Evolutionary conservation across 2,888 invertebrate species (phyloP).

Genomic region (Conistra vaccinii): DNA sequence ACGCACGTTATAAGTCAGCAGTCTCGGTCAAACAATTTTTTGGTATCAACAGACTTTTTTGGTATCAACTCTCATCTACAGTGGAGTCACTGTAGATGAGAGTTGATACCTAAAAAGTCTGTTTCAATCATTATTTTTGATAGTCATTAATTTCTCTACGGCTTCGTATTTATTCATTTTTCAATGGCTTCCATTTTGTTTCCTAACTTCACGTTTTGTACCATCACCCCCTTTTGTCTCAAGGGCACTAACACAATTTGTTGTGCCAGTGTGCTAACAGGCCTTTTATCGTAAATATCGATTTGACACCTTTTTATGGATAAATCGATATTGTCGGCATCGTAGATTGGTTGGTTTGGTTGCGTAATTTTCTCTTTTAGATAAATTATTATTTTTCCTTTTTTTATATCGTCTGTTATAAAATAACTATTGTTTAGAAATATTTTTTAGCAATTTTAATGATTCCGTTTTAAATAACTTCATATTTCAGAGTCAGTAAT

Average conservation of each 20-base stretch:
- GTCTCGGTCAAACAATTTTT: no score
- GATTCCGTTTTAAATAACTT: not conserved
- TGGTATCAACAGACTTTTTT: no score
- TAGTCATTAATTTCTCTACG: not conserved
- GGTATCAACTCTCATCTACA: no score
- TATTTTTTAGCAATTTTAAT: not conserved
- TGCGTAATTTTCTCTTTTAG: no score
- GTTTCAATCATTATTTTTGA: not conserved
- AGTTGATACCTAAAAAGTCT: not conserved
- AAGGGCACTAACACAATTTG: constrained; percentile 74
- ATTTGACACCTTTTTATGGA: constrained; percentile 53
- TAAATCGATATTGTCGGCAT: constrained; percentile 22
- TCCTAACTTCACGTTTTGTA: constrained; percentile 43
- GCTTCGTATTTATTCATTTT: not conserved
- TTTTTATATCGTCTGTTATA: not conserved
- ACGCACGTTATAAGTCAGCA: no score
- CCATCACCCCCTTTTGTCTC: constrained; percentile 57
- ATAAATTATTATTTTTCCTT: no score
- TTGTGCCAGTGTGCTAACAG: constrained; percentile 76
- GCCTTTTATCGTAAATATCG: constrained; percentile 55
- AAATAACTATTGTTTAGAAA: not conserved
- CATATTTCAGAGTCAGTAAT: not conserved
- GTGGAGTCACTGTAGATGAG: not conserved
- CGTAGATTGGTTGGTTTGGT: not conserved
- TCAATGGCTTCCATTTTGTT: constrained; percentile 1